A percentile compares a stretch with the other conserved stretches of the same genome.
Evolutionary conservation across 2,113 vertebrate species (phyloP).

Genomic region (Macrotus californicus): DNA sequence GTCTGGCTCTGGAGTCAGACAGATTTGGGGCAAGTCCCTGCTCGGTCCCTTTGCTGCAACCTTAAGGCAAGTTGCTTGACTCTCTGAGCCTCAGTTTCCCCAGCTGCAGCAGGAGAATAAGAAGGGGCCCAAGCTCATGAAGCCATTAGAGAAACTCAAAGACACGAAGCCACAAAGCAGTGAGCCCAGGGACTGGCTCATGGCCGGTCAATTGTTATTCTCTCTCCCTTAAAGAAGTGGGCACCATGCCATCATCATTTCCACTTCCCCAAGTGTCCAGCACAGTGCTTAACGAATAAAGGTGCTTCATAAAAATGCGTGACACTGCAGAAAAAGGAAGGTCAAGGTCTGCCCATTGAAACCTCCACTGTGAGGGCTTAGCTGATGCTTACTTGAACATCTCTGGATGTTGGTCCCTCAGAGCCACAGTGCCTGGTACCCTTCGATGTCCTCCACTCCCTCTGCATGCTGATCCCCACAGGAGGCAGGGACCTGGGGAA

Average conservation of each 20-base stretch:
- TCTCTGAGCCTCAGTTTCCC: background rate
- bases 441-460: background rate
- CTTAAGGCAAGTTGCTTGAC: background rate
- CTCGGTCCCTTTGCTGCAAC: background rate
- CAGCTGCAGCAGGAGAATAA: background rate
- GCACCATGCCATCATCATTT: background rate
- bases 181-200: background rate
- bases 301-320: background rate
- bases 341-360: background rate
- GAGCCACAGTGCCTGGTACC: background rate
- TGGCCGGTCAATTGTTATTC: background rate
- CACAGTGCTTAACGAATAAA: background rate
- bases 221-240: background rate
- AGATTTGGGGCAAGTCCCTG: background rate
- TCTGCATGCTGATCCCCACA: background rate
- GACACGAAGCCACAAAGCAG: background rate
- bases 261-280: background rate
- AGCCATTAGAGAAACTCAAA: background rate
- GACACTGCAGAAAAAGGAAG: background rate
- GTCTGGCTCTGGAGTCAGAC: background rate
- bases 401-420: background rate
- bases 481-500: background rate
- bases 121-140: background rate
- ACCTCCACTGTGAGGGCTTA: background rate
- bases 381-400: background rate